Evolutionary conservation across 1,140 invertebrate species (phyloP).

Genomic region (Pseudomyrmex concolor): DNA sequence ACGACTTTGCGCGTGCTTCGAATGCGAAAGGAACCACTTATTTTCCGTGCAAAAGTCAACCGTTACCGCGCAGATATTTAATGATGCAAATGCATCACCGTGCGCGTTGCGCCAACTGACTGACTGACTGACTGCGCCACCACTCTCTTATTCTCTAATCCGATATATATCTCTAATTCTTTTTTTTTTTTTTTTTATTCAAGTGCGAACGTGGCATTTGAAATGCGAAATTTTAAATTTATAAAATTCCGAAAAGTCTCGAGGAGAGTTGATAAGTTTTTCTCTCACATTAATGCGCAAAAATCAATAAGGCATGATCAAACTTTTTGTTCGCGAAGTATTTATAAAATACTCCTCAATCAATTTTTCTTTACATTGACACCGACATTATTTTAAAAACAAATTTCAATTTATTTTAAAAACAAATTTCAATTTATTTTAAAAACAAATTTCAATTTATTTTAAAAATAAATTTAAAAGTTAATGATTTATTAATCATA

Average conservation of each 20-base stretch:
- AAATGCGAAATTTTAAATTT: not conserved
- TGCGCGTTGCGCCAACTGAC: conserved; percentile 14
- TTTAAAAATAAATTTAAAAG: too few relatives aligned
- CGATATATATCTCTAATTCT: conserved; percentile 25
- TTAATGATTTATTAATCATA: too few relatives aligned
- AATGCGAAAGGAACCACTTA: conserved; percentile 23
- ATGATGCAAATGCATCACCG: conserved; percentile 44
- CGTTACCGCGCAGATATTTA: conserved; percentile 40
- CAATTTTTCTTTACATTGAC: too few relatives aligned
- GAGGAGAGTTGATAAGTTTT: too few relatives aligned
- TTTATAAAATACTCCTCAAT: too few relatives aligned
- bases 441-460: too few relatives aligned
- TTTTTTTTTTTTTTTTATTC: conserved; percentile 54
- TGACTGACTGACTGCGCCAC: not conserved
- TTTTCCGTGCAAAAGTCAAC: conserved; percentile 40
- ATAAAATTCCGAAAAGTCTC: not conserved
- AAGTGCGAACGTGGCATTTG: conserved; percentile 9
- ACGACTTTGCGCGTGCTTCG: conserved; percentile 42
- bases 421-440: too few relatives aligned
- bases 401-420: too few relatives aligned
- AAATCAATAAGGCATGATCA: too few relatives aligned
- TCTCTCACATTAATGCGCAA: too few relatives aligned
- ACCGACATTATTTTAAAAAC: too few relatives aligned
- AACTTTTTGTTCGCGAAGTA: too few relatives aligned
- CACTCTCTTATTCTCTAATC: conserved; percentile 7